phyloP scores from a whole-genome alignment of 2,888 invertebrate genomes.

The Macrophya alboannulata region DNA sequence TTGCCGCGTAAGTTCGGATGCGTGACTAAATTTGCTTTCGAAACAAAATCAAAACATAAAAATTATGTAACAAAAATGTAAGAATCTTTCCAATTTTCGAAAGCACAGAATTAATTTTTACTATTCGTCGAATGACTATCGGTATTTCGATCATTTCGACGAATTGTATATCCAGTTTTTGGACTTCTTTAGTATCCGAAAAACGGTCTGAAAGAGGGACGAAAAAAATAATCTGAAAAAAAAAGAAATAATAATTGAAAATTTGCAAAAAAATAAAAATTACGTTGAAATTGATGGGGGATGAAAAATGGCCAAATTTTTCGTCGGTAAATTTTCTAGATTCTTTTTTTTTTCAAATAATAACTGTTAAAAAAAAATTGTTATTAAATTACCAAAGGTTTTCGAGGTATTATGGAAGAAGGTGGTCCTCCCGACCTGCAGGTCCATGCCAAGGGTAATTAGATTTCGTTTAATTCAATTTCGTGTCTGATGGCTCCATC shows the following conservation, averaged over 20 bases:
- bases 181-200: too few relatives aligned
- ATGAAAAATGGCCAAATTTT: too few relatives aligned
- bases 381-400: not conserved
- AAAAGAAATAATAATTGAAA: not conserved
- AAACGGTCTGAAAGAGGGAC: too few relatives aligned
- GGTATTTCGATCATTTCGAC: too few relatives aligned
- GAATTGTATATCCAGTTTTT: too few relatives aligned
- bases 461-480: conserved; percentile 53
- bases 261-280: not conserved
- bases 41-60: too few relatives aligned
- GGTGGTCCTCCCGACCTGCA: not conserved
- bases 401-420: conserved; percentile 35
- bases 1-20: not conserved
- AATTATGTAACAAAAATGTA: too few relatives aligned
- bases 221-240: not conserved
- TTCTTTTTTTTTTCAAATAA: not conserved
- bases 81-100: too few relatives aligned
- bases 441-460: conserved; percentile 47
- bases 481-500: conserved; percentile 54
- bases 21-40: too few relatives aligned
- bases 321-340: not conserved
- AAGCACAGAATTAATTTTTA: too few relatives aligned
- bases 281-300: not conserved
- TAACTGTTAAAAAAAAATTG: not conserved
- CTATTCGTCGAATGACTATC: too few relatives aligned